Percentiles rank a stretch among this genome's conserved stretches.
Conservation (phyloP, 1,140 invertebrate species). For the Hylaeus volcanicus region DNA sequence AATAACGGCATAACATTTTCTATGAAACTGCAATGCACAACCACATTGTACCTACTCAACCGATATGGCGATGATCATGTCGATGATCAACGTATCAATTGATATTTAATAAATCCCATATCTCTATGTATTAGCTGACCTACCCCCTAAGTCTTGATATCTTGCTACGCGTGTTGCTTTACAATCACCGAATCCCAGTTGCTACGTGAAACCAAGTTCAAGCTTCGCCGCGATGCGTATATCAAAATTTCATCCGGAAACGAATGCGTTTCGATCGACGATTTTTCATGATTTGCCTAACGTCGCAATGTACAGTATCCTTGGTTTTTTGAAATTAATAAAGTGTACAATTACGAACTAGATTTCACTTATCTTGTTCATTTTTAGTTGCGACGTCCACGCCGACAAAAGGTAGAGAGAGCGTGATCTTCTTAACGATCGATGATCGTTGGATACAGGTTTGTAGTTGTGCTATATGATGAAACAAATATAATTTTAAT, state of each 20-base stretch:
- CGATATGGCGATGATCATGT: constrained; percentile 61
- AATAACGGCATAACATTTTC: constrained; percentile 73
- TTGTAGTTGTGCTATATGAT: too few species aligned
- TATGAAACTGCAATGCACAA: constrained; percentile 80
- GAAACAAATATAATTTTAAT: too few species aligned
- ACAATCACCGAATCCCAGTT: constrained; percentile 1
- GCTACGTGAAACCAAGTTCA: neutral
- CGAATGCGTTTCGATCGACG: neutral
- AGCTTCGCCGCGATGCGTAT: constrained; percentile 15
- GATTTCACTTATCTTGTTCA: neutral
- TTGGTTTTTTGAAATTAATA: constrained; percentile 25
- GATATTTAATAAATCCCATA: constrained; percentile 73
- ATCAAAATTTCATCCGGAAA: neutral
- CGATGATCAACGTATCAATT: constrained; percentile 54
- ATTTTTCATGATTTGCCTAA: constrained; percentile 35
- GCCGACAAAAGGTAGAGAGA: too few species aligned
- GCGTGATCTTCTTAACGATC: too few species aligned
- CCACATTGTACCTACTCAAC: constrained; percentile 74
- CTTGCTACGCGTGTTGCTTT: constrained; percentile 31
- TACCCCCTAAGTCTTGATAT: constrained; percentile 6
- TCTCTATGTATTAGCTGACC: constrained; percentile 34
- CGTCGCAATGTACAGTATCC: constrained; percentile 13
- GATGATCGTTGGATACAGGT: too few species aligned
- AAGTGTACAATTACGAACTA: constrained; percentile 14
- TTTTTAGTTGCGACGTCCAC: neutral